Evolutionary conservation across 2,888 invertebrate species (phyloP).

Genomic region (Pocota personata): DNA sequence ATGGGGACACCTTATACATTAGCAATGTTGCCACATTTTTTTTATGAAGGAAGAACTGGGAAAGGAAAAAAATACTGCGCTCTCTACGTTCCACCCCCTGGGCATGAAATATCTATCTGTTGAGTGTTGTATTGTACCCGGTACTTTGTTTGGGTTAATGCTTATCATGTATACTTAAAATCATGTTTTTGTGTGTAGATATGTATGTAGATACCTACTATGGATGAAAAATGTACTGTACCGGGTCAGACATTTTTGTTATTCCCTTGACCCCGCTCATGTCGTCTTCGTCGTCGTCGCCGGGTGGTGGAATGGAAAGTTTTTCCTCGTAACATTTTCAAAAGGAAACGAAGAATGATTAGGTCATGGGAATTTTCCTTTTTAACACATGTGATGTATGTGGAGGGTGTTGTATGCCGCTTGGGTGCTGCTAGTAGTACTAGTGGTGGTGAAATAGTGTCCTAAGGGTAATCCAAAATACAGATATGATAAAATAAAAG

Average conservation of each 20-base stretch:
- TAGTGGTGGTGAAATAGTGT: background rate
- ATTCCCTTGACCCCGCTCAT: background rate
- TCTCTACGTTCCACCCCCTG: background rate
- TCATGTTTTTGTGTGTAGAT: background rate
- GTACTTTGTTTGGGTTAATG: conserved; percentile 39
- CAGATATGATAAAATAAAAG: conserved; percentile 7
- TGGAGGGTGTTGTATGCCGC: background rate
- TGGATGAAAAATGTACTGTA: conserved; percentile 11
- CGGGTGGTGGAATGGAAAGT: background rate
- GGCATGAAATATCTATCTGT: conserved; percentile 9
- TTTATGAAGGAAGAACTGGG: background rate
- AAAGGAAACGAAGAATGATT: conserved; percentile 41
- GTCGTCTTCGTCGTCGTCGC: background rate
- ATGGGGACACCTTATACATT: conserved; percentile 4
- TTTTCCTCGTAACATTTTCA: background rate
- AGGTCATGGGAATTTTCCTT: conserved; percentile 48
- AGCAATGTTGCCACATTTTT: conserved; percentile 46
- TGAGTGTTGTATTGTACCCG: conserved; percentile 8
- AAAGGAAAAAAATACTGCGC: background rate
- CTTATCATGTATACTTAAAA: background rate
- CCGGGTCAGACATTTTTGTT: conserved; percentile 20
- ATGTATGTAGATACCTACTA: background rate
- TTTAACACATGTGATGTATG: conserved; percentile 37
- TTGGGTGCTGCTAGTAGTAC: background rate
- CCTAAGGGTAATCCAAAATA: background rate